Evolutionary conservation across 2,113 vertebrate genomes (phyloP), one percentile per base, ranked within the genome.

Genomic region (Mandrillus leucophaeus): DNA sequence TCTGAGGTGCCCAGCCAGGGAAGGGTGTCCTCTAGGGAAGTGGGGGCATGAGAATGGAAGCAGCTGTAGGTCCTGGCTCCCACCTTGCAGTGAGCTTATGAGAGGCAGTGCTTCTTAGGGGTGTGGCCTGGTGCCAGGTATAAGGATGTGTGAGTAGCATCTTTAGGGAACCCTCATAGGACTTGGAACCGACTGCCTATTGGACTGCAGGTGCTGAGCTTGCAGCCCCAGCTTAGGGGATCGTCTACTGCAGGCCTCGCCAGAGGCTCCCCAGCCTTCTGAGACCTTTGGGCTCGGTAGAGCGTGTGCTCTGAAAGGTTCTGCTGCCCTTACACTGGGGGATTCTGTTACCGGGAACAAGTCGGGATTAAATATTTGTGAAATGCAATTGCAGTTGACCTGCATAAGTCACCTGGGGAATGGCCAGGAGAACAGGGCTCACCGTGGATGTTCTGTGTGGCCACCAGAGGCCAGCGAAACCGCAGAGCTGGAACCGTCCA

Each of bases 251-350:
- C 18, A 8, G 83, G 40, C 87, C 18, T 78, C 25, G 12, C 61
- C 25, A 12, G 68, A n/a, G 80, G n/a, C 73, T 68, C 57, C 13
- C 38, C 10, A 20, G 25, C 38, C 30, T 55, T 45, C 27, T 16
- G n/a, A 64, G 14, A 22, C 55, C 81, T 22, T 38, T 11, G 0
- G 14, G 18, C 27, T 23, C 5, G 0, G 14, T 8, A 0, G 3
- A 59, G n/a, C 0, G 3, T 9, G 23, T 14, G 64, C 32, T 0
- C 57, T 12, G 35, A 50, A 73, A 32, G 68, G 27, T 43, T 35
- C 45, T 30, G 25, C 88, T 43, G 40, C 43, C 48, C 43, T 9
- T 27, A 23, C 43, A 2, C 27, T 32, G 25, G 8, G 43, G 40
- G 70, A 35, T 30, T 57, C 61, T 59, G 52, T 84, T 84, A 1